phyloP scores from a whole-genome alignment of 2,888 invertebrate species.

The Andrena flavipes region DNA sequence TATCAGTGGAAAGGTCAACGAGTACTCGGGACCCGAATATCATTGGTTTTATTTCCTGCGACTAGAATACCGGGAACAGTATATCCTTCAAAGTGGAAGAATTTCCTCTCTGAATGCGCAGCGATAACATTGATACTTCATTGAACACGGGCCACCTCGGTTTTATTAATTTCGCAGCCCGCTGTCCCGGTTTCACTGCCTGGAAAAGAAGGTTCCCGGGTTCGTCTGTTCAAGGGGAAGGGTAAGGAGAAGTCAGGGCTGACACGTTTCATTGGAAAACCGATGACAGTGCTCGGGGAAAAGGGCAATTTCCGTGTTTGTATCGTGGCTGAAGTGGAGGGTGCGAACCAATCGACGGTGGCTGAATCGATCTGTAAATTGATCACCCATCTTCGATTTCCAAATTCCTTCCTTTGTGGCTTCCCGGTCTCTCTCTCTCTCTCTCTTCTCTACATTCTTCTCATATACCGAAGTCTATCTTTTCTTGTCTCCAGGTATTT shows the following conservation, averaged over 20 bases:
- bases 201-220: conserved; percentile 1
- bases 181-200: conserved; percentile 4
- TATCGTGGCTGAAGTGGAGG: conserved; percentile 21
- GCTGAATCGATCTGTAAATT: conserved; percentile 40
- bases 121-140: not conserved
- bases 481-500: too few species aligned
- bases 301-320: conserved; percentile 41
- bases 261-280: conserved; percentile 26
- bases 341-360: conserved; percentile 9
- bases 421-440: too few species aligned
- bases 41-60: too few species aligned
- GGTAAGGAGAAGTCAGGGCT: not conserved
- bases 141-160: not conserved
- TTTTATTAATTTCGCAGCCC: conserved; percentile 38
- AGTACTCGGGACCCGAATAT: too few species aligned
- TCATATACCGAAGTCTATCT: too few species aligned
- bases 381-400: conserved; percentile 33
- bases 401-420: conserved; percentile 3
- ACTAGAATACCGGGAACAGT: not conserved
- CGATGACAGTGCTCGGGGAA: conserved; percentile 4
- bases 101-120: not conserved
- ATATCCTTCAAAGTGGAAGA: not conserved
- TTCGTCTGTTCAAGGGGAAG: not conserved
- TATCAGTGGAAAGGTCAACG: not conserved
- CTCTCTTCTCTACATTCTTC: too few species aligned